These are phyloP conservation scores for Octodon degus DNA, from an alignment of 2,113 vertebrate genomes.

Conservation along the genomic window DNA sequence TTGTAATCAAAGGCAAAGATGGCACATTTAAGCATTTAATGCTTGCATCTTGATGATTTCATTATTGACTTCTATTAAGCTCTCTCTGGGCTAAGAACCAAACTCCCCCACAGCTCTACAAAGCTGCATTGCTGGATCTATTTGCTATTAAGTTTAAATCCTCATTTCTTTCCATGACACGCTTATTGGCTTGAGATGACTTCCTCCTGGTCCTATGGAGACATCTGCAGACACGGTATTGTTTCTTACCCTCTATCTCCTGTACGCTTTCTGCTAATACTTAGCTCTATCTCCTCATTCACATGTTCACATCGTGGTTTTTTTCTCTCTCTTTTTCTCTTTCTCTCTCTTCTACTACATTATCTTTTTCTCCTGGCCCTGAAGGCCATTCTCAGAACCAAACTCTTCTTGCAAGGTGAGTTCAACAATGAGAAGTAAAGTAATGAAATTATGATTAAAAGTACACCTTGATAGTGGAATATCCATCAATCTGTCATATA, in stretches of 20 bases:
- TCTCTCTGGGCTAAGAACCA: constrained; percentile 79
- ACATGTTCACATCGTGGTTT: background rate
- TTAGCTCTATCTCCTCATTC: background rate
- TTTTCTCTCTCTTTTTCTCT: constrained; percentile 45
- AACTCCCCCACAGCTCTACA: constrained; percentile 76
- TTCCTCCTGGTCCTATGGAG: constrained; percentile 68
- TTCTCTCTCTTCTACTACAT: constrained; percentile 11
- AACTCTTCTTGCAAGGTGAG: constrained; percentile 86
- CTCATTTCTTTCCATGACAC: constrained; percentile 70
- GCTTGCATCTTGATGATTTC: constrained; percentile 76
- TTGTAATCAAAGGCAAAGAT: constrained; percentile 60
- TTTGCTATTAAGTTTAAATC: constrained; percentile 78
- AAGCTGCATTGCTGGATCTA: constrained; percentile 68
- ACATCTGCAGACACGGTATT: constrained; percentile 25
- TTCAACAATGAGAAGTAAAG: constrained; percentile 86
- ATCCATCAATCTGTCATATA: constrained; percentile 89
- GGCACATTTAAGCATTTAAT: constrained; percentile 62
- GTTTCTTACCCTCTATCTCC: background rate
- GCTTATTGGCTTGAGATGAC: constrained; percentile 68
- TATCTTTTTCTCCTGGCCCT: constrained; percentile 58
- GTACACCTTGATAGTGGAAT: constrained; percentile 86
- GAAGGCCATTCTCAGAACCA: constrained; percentile 77
- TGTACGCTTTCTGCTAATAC: background rate
- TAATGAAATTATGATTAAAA: constrained; percentile 91
- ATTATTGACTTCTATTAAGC: constrained; percentile 80